Evolutionary conservation across 2,113 vertebrate genomes (phyloP), one percentile per base, ranked within the genome.

Genomic region (Lepisosteus oculatus): DNA sequence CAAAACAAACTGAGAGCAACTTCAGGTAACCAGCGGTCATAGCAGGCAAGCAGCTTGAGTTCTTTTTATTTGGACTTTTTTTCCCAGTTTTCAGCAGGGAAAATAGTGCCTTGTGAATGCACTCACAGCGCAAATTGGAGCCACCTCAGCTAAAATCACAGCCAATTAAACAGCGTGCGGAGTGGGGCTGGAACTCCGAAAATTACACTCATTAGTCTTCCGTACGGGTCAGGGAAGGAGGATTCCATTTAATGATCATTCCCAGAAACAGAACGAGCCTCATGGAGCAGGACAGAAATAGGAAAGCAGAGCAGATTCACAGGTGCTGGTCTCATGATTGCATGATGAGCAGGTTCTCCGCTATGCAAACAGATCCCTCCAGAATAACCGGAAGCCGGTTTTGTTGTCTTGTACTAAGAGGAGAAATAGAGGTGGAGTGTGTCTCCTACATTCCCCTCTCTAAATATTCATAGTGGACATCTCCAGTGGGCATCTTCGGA

Each of bases 161-260:
- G 71, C 68, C 76, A 74, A 69, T 74, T 74, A 76, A 72, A 51
- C 68, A 67, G 69, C 43, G 68, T 65, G 68, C 64, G 51, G 54
- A 63, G 57, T 13, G 69, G 41, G 43, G 62, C 65, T 65, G 69
- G 68, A 61, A 44, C 69, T 72, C 55, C 65, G 41, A 76, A 78
- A 29, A 76, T 76, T 67, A 76, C 71, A 68, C 74, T 76, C 76
- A 78, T 80, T 78, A 80, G 69, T 74, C 72, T 74, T 73, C 72
- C 54, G 55, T 45, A 47, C 6, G 63, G 79, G 72, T 75, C 75
- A 77, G 44, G 69, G 69, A 69, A 74, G 69, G 72, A 75, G 70
- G 77, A 66, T 67, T 55, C 66, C 77, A 55, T 71, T 75, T 59
- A 72, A 73, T 64, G 67, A 70, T 62, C 72, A 54, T 47, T 72